Evolutionary conservation across 92 coral and sea anemone species (phyloP), one percentile per base, ranked within the genome.

Genomic region (Porites evermanni): DNA sequence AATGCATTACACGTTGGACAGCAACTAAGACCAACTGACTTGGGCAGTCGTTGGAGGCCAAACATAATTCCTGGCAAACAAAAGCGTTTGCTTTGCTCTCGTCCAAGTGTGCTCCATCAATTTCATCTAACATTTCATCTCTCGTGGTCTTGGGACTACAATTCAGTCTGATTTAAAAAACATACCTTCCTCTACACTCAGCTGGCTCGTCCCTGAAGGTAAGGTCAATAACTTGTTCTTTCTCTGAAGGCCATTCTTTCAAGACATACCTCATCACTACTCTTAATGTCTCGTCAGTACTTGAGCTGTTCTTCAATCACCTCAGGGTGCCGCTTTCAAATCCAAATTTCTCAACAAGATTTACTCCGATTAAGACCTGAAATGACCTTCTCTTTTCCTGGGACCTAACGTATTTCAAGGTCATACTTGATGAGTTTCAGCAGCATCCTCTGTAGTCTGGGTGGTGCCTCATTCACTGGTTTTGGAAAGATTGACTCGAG

Each of bases 171-270:
- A 47, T 63, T 89, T 89, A 52, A 92, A 92, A n/a, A 89, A 75
- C 81, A 84, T 53, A 19, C 89, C 90, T 74, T 92, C 88, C 71
- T 92, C 92, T 24, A 88, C 94, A 65, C 93, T 92, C 50, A 92
- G 32, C 32, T 29, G 32, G 89, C 29, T 89, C 80, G 67, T 89
- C 92, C 64, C 71, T 88, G 76, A 19, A 89, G 3, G 90, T 90
- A 50, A 91, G 95, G 59, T 89, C 86, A 70, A 89, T 88, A 19
- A 75, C 51, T 74, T 81, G 91, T 29, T 88, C 78, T 65, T 81
- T 92, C 50, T 17, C 67, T 44, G 74, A 12, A 1, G 85, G 90
- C 92, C 94, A 84, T 4, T 90, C 90, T 52, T 84, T 58, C 64
- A 80, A 16, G 23, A 91, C 92, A 84, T 88, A 84, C 53, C 82